Conservation (phyloP, 2,888 invertebrate species). For the Spialia ferax region DNA sequence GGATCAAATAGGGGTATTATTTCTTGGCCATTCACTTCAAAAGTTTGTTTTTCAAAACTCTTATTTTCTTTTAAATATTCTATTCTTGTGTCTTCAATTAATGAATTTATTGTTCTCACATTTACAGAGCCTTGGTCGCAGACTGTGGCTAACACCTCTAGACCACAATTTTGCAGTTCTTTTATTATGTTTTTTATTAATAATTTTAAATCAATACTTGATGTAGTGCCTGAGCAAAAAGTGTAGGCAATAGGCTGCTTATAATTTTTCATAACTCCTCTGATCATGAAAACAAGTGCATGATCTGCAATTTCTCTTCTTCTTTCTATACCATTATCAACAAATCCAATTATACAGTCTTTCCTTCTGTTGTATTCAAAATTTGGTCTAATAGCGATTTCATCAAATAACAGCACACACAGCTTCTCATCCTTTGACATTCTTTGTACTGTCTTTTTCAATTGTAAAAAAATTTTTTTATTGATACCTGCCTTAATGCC, state of each 20-base stretch:
- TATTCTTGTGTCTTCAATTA: not conserved
- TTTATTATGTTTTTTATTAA: not conserved
- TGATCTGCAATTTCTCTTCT: not conserved
- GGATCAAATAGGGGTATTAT: not conserved
- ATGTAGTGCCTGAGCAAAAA: not conserved
- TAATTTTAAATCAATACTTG: not conserved
- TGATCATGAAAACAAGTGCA: not conserved
- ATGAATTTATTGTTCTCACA: not conserved
- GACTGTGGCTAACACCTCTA: not conserved
- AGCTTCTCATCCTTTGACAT: not conserved
- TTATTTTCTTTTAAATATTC: not conserved
- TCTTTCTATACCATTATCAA: not conserved
- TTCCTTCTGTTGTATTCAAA: not conserved
- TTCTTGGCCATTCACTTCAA: not conserved
- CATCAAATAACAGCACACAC: not conserved
- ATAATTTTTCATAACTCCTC: constrained; percentile 3
- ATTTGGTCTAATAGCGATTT: not conserved
- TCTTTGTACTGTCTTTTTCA: not conserved
- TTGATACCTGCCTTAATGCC: not conserved
- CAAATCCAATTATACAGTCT: not conserved
- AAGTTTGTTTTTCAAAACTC: not conserved
- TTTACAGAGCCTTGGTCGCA: not conserved
- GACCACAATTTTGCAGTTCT: not conserved
- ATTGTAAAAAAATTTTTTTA: constrained; percentile 5
- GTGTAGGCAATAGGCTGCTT: constrained; percentile 5